A percentile compares a stretch with the other conserved stretches of the same genome.
Evolutionary conservation across 1,140 invertebrate species (phyloP).

Genomic region (Ptiloglossa arizonensis): DNA sequence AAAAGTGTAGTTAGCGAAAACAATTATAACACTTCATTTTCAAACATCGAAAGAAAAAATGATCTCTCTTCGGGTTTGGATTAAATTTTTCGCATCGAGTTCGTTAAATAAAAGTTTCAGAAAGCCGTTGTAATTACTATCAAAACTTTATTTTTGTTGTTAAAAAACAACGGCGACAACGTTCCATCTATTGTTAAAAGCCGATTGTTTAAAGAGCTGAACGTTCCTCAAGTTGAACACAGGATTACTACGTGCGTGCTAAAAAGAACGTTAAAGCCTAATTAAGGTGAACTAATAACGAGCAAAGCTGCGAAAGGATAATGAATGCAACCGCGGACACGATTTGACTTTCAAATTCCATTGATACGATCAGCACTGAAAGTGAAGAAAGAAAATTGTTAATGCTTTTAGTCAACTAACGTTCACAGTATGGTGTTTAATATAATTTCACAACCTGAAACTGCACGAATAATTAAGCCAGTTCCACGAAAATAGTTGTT

Average conservation of each 20-base stretch:
- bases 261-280: constrained; percentile 31
- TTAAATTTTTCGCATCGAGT: too few species aligned
- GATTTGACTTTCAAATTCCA: constrained; percentile 39
- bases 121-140: too few species aligned
- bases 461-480: neutral
- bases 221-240: neutral
- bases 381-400: constrained; percentile 27
- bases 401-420: constrained; percentile 9
- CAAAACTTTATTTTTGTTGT: too few species aligned
- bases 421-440: neutral
- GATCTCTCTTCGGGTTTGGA: too few species aligned
- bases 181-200: constrained; percentile 4
- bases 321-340: constrained; percentile 15
- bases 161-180: neutral
- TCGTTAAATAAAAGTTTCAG: too few species aligned
- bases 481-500: too few species aligned
- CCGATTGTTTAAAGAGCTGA: neutral
- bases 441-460: neutral
- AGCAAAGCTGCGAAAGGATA: constrained; percentile 22
- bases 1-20: too few species aligned
- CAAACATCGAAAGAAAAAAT: too few species aligned
- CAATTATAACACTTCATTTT: too few species aligned
- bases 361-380: constrained; percentile 27
- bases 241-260: constrained; percentile 7
- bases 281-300: constrained; percentile 37